Base-by-base conservation (phyloP, 2,888 invertebrate species). In the Parnassius orleans region DNA sequence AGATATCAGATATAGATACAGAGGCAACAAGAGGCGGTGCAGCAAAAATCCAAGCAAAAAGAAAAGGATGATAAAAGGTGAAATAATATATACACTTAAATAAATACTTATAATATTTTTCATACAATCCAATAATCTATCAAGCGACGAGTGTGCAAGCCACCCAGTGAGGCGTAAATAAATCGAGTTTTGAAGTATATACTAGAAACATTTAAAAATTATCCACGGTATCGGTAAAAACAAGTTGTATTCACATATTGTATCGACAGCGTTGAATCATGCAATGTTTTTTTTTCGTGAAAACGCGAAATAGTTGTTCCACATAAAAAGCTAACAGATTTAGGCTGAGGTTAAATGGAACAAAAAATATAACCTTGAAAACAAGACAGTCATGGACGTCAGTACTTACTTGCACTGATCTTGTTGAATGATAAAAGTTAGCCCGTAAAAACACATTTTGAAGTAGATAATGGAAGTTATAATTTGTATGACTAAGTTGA, bases 311-410 rank as follows among this genome's bases (percentile, higher is more conserved):
- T 55, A 59, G 57, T 57, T 53, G 11, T 53, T 43, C 44, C 43
- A 57, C 48, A 60, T 53, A 59, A 63, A 62, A 63, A 63, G 51
- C 46, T 54, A 52, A 53, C 57, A 62, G 58, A 54, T 63, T 63
- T 63, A 42, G 43, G 58, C 51, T 62, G 53, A 19, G 24, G 43
- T 46, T 43, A 33, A 62, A 59, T 48, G 10, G n/a, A 48, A 48
- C 48, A 57, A 61, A 62, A 63, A 54, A 60, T 12, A 48, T 10
- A 47, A 46, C 63, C 63, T 63, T 63, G 63, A 53, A 41, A 63
- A 63, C 53, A 53, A 62, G 52, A 54, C 41, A 54, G 57, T 54
- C 57, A 58, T 53, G 61, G 53, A 57, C 52, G 41, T 2, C 1
- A n/a, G n/a, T 53, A 48, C 56, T 55, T 50, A 48, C 11, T 51